Base-by-base conservation (phyloP, 30 jellyfish, hydroid and myxozoan species). In the Aurelia aurita region DNA sequence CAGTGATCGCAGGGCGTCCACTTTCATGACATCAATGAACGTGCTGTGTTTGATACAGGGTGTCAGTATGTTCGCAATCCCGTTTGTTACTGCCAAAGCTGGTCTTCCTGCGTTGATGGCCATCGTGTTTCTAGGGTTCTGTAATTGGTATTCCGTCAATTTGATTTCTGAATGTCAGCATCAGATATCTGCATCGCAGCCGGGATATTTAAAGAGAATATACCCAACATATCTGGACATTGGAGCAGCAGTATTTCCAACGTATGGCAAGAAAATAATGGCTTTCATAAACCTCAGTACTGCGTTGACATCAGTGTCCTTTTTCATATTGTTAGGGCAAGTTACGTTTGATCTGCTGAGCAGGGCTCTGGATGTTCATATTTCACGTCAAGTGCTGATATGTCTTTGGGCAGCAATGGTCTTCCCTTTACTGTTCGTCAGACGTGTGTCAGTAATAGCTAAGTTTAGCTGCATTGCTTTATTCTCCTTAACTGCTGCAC, bases 371-470 rank as follows among this genome's bases (percentile, higher is more conserved):
- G 19, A 53, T 28, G 0, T 80, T 2, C 25, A 53, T 11, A 16
- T 61, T 34, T 78, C 69, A 53, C 34, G 43, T n/a, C 85, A 79
- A 18, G 51, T 77, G 11, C 74, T 90, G 86, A 68, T 69, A 12
- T 25, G 67, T 19, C 22, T 82, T 15, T 89, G 97, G 97, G 91
- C 79, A 5, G 66, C 53, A 7, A 13, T 76, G 21, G 85, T 77
- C 3, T 82, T 89, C 47, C 97, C 97, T n/a, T 84, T 45, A 7
- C 72, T 89, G 31, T 80, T 80, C 51, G 53, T 89, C 15, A 92
- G 78, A 29, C 77, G 91, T 22, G 88, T 89, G 81, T 89, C 97
- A 31, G 46, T 89, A 28, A 20, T 89, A 2, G 97, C 97, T 0
- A 80, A 94, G 87, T 65, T 79, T 31, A 80, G 97, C 51, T 82